phyloP scores from a whole-genome alignment of 2,797 vertebrate species.

The Dromococcyx pavoninus region DNA sequence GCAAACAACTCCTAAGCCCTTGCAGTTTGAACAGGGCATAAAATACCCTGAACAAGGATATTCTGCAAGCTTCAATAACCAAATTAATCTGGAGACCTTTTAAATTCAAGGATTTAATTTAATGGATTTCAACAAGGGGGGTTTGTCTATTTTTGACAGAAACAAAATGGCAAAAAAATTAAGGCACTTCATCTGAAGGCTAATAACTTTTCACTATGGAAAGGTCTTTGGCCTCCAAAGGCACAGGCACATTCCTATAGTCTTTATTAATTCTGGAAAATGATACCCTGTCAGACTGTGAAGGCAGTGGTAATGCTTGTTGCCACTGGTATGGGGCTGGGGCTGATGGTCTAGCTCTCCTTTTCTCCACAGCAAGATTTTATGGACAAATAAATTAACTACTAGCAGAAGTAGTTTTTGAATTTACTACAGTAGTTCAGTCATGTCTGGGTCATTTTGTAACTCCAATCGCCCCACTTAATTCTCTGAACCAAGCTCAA shows the following conservation, averaged over 20 bases:
- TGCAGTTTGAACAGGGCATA: background rate
- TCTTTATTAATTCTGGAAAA: background rate
- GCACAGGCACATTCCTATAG: background rate
- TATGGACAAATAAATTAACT: background rate
- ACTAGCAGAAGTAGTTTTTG: background rate
- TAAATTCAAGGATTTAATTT: background rate
- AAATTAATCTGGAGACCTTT: constrained; percentile 12
- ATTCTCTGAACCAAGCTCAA: background rate
- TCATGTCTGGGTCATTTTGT: background rate
- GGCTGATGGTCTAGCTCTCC: background rate
- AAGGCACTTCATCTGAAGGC: background rate
- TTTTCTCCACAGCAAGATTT: background rate
- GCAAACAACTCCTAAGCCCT: background rate
- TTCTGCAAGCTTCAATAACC: background rate
- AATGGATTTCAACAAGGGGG: background rate
- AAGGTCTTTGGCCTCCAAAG: background rate
- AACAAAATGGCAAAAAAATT: background rate
- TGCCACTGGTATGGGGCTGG: background rate
- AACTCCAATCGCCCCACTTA: background rate
- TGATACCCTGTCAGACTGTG: rapidly evolving
- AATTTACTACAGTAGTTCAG: background rate
- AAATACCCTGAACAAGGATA: background rate
- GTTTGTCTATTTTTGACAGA: background rate
- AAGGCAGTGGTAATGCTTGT: background rate
- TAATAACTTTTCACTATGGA: background rate